Percentiles rank a stretch among this genome's conserved stretches.
Evolutionary conservation across 2,113 vertebrate species (phyloP).

Genomic region (Ptilonorhynchus violaceus): DNA sequence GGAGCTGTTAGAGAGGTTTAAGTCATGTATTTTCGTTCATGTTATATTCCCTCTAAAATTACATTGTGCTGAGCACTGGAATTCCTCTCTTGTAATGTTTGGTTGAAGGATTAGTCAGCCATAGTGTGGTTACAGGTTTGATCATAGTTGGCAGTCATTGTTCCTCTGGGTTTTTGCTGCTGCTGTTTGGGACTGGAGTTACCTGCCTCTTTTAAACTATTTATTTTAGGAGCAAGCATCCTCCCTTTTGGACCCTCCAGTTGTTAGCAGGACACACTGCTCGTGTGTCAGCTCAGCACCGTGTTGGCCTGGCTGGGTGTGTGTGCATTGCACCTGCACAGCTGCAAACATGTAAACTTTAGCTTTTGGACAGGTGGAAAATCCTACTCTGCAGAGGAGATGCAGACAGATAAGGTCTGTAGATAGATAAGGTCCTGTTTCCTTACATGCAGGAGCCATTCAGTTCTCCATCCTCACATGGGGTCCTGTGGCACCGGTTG

Average conservation of each 20-base stretch:
- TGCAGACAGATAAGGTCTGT: no score
- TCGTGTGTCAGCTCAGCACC: neutral
- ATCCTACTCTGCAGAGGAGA: neutral
- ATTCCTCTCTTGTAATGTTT: neutral
- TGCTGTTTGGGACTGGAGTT: neutral
- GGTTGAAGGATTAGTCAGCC: neutral
- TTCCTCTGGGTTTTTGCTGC: neutral
- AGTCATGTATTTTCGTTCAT: neutral
- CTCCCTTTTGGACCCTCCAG: neutral
- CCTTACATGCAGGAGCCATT: neutral
- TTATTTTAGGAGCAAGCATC: neutral
- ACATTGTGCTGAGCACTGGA: neutral
- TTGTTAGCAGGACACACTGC: neutral
- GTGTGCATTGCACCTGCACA: neutral
- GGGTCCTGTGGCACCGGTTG: neutral
- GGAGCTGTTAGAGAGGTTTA: neutral
- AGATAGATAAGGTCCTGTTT: no score
- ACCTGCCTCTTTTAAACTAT: neutral
- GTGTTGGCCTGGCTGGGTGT: neutral
- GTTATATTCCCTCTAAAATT: neutral
- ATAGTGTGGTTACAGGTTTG: neutral
- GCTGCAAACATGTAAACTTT: neutral
- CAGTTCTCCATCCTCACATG: neutral
- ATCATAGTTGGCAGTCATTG: neutral
- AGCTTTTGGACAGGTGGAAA: neutral